Evolutionary conservation across 2,113 vertebrate species (phyloP).

Genomic region (Aplodontia rufa): DNA sequence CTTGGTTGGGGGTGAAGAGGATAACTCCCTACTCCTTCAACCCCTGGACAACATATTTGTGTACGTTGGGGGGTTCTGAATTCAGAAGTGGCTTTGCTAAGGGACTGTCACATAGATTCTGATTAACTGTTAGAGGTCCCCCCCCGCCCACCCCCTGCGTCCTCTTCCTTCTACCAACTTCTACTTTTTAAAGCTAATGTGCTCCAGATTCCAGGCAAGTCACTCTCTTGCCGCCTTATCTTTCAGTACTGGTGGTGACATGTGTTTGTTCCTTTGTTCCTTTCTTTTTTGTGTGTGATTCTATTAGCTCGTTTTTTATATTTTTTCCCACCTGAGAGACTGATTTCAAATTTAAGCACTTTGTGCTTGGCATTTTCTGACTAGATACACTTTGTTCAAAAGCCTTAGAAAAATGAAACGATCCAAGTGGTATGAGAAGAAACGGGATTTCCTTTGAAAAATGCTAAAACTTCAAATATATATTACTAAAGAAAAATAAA

Average conservation of each 20-base stretch:
- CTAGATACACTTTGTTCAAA: background rate
- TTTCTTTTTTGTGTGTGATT: background rate
- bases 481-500: background rate
- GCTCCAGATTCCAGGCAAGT: background rate
- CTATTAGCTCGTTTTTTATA: background rate
- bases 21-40: background rate
- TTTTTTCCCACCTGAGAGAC: background rate
- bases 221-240: background rate
- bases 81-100: background rate
- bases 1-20: background rate
- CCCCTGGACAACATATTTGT: background rate
- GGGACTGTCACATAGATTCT: background rate
- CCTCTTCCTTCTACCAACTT: no score
- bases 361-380: slow-evolving; percentile 7
- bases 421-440: background rate
- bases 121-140: background rate
- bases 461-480: background rate
- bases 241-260: background rate
- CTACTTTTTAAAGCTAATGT: background rate
- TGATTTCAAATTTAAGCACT: slow-evolving; percentile 13
- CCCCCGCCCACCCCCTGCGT: no score
- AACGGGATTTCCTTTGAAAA: background rate
- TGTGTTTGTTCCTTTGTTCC: no score
- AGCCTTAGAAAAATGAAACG: background rate
- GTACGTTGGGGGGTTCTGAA: background rate